These are phyloP conservation scores for Drosophila paulistorum DNA, from an alignment of 1,140 invertebrate genomes.

Conservation along the genomic window DNA sequence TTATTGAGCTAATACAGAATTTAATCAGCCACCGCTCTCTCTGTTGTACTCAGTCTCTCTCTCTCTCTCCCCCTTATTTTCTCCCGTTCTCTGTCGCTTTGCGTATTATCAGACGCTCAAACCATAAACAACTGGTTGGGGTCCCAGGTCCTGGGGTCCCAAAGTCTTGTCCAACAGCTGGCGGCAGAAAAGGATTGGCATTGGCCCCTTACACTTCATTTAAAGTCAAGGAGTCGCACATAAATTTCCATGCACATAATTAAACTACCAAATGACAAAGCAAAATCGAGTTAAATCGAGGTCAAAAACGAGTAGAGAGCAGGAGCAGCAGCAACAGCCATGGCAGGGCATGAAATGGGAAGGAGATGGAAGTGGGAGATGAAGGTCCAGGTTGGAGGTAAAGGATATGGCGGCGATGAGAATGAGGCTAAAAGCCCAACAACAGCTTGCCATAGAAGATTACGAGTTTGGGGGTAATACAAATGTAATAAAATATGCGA, in stretches of 20 bases:
- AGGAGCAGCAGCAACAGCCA: neutral
- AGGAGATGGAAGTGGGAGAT: neutral
- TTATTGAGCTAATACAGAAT: conserved; percentile 80
- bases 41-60: neutral
- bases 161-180: conserved; percentile 60
- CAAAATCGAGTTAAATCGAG: conserved; percentile 73
- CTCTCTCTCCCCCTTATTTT: neutral
- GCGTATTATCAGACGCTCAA: conserved; percentile 66
- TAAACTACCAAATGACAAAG: conserved; percentile 79
- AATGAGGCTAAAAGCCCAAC: neutral
- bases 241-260: conserved; percentile 81
- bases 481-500: conserved; percentile 75
- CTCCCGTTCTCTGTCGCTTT: conserved; percentile 21
- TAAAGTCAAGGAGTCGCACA: conserved; percentile 80
- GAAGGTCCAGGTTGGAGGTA: neutral
- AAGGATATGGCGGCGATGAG: conserved; percentile 9
- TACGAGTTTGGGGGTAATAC: conserved; percentile 25
- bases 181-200: conserved; percentile 69
- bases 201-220: conserved; percentile 75
- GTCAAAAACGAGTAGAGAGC: conserved; percentile 51
- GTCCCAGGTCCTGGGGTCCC: conserved; percentile 27
- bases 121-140: conserved; percentile 65
- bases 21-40: conserved; percentile 60
- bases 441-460: conserved; percentile 9
- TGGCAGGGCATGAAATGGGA: too few species aligned